Evolutionary conservation across 1,140 invertebrate species (phyloP), one percentile per base, ranked within the genome.

Genomic region (Drosophila nikananu): DNA sequence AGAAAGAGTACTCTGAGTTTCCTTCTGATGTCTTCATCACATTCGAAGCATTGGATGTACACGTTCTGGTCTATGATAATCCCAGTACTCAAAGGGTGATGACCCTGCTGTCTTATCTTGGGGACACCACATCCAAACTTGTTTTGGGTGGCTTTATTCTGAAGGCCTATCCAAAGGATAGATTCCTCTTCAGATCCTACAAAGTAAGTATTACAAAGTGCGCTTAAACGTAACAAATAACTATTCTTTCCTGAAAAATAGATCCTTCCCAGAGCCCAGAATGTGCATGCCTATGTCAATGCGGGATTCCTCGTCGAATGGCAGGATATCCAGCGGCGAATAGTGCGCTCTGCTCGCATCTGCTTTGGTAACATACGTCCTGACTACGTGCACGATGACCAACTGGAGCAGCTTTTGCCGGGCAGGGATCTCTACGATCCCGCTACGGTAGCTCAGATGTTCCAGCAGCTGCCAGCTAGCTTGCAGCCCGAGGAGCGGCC

Each of bases 221-320:
- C 27, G 25, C 25, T 27, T 10, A 32, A 32, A 32, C 32, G 10
- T 32, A 32, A 32, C 9, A 19, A 21, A 37, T 12, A 17, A 9
- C 2, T 12, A 3, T 41, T 8, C 0, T 3, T 3, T 17, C 7
- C 1, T 4, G 2, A 15, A 48, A 3, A 17, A 5, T 25, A 48
- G 46, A 48, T 48, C 12, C 46, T 48, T 25, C 23, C 46, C 0
- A 94, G 97, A 68, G 95, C 95, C 0, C 96, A 97, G 94, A 98
- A 97, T 92, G 95, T 97, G 0, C 96, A 97, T 84, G 97, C 97
- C 0, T 95, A 96, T 77, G 95, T 98, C 0, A 97, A 97, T 92
- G 96, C 96, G 12, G 97, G 96, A 13, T 97, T 98, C 86, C 95
- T n/a, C 2, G 95, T 90, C 42, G 87, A 83, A 35, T 89, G 89